Conservation (phyloP, 2,113 vertebrate genomes). For the Dipodomys ordii region DNA sequence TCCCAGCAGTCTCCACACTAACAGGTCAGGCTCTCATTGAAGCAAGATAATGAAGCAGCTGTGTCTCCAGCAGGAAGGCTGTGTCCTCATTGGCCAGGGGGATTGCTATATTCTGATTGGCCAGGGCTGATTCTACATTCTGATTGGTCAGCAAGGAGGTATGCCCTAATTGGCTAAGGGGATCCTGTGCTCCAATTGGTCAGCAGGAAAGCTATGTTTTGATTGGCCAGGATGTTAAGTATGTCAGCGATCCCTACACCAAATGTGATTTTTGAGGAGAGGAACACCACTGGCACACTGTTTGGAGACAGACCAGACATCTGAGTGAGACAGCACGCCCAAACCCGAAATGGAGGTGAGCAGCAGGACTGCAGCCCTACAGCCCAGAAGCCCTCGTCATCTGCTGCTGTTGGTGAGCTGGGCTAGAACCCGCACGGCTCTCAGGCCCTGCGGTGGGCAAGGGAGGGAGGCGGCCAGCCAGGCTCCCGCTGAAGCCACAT, state of each 20-base stretch:
- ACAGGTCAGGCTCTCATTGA: too few relatives aligned
- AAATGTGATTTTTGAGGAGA: not conserved
- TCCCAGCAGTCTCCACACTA: not conserved
- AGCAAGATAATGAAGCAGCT: not conserved
- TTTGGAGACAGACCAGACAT: not conserved
- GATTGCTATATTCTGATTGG: not conserved
- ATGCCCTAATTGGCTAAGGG: not conserved
- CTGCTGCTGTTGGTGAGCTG: not conserved
- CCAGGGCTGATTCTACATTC: not conserved
- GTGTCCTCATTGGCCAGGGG: not conserved
- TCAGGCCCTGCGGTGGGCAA: not conserved
- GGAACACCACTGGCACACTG: not conserved
- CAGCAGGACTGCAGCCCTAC: not conserved
- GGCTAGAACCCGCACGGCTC: not conserved
- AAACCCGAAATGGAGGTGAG: not conserved
- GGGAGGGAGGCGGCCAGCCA: not conserved
- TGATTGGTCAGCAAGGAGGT: not conserved
- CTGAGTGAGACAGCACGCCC: not conserved
- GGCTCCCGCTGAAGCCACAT: conserved; percentile 56
- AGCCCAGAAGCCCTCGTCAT: not conserved
- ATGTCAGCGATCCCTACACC: not conserved
- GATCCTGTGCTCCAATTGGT: not conserved
- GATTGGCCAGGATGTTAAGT: not conserved
- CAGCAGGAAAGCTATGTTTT: not conserved
- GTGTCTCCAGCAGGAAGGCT: not conserved